phyloP scores from a whole-genome alignment of 1,140 invertebrate species.

The Muscidifurax raptorellus region DNA sequence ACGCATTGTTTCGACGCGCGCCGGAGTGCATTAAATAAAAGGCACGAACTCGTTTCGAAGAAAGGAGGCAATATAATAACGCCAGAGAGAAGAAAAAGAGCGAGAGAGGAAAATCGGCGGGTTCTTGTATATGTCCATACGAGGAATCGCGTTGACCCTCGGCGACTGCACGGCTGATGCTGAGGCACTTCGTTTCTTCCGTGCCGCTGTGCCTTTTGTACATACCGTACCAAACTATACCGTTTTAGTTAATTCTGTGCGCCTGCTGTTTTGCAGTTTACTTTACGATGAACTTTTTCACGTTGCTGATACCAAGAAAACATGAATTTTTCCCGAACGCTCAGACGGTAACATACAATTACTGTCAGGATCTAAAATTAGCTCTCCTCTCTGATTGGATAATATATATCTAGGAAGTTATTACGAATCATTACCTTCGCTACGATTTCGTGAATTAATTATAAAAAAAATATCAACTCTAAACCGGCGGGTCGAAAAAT shows the following conservation, averaged over 20 bases:
- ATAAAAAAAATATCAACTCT: too few relatives aligned
- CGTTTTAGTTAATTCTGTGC: not conserved
- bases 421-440: too few relatives aligned
- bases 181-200: slow-evolving; percentile 46
- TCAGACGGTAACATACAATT: not conserved
- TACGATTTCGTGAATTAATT: too few relatives aligned
- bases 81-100: slow-evolving; percentile 45
- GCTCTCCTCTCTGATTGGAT: too few relatives aligned
- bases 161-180: not conserved
- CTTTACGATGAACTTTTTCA: not conserved
- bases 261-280: not conserved
- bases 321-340: not conserved
- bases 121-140: slow-evolving; percentile 59
- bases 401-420: too few relatives aligned
- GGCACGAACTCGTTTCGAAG: slow-evolving; percentile 57
- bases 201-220: not conserved
- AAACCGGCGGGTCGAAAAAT: too few relatives aligned
- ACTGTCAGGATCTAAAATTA: too few relatives aligned
- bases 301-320: not conserved
- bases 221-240: not conserved
- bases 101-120: slow-evolving; percentile 37
- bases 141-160: slow-evolving; percentile 57
- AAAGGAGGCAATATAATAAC: slow-evolving; percentile 44
- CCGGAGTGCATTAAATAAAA: slow-evolving; percentile 60
- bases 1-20: slow-evolving; percentile 61